phyloP scores from a whole-genome alignment of 2,797 vertebrate species.

The Lithobates pipiens region DNA sequence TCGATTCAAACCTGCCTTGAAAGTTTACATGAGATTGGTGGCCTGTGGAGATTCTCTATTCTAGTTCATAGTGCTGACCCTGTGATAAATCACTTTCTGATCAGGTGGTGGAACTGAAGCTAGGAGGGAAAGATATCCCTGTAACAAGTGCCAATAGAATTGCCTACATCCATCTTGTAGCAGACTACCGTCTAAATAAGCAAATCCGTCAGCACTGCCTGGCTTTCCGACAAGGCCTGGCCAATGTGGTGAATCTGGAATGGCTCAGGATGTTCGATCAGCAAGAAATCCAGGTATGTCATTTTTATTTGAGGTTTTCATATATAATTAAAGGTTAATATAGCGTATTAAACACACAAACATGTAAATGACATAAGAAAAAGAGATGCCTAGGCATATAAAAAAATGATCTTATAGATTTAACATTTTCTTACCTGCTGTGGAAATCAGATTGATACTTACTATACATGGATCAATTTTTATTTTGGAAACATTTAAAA shows the following conservation, averaged over 20 bases:
- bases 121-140: conserved; percentile 92
- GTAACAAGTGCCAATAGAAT: conserved; percentile 96
- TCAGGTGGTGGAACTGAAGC: conserved; percentile 94
- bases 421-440: too few relatives aligned
- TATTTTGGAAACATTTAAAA: too few relatives aligned
- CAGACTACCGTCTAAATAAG: conserved; percentile 94
- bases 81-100: conserved; percentile 47
- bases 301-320: background rate
- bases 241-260: conserved; percentile 95
- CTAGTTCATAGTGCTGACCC: background rate
- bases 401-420: too few relatives aligned
- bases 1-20: too few relatives aligned
- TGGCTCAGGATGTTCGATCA: conserved; percentile 99
- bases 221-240: conserved; percentile 94
- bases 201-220: conserved; percentile 94
- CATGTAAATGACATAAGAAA: too few relatives aligned
- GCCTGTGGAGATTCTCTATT: too few relatives aligned
- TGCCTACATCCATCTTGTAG: conserved; percentile 94
- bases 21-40: background rate
- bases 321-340: background rate
- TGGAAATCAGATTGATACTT: too few relatives aligned
- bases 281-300: conserved; percentile 93
- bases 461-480: too few relatives aligned
- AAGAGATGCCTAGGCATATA: too few relatives aligned
- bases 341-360: too few relatives aligned